Percentiles rank a stretch among this genome's conserved stretches.
Conservation (phyloP, 2,888 invertebrate species). For the Microchrysa polita region DNA sequence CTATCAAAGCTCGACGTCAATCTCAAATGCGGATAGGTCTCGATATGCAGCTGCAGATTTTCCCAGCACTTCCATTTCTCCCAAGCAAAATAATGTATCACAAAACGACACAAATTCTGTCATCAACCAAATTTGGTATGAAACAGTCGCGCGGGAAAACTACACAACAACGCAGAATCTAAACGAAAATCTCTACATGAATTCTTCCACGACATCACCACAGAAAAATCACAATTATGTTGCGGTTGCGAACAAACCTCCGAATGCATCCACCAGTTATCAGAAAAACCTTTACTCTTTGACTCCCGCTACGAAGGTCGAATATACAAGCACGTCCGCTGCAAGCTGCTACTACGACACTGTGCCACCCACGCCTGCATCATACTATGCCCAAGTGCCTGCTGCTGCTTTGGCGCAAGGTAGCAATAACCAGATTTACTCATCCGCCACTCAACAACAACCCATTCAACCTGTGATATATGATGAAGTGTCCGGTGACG, state of each 20-base stretch:
- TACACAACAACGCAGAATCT: slow-evolving; percentile 49
- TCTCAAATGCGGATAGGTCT: slow-evolving; percentile 15
- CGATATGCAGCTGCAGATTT: slow-evolving; percentile 9
- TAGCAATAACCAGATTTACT: slow-evolving; percentile 42
- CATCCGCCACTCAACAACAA: slow-evolving; percentile 42
- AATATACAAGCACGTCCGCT: slow-evolving; percentile 55
- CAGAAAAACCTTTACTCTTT: slow-evolving; percentile 28
- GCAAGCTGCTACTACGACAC: slow-evolving; percentile 59
- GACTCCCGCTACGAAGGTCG: slow-evolving; percentile 51
- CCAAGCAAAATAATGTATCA: slow-evolving; percentile 20
- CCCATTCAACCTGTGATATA: slow-evolving; percentile 57
- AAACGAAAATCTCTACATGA: slow-evolving; percentile 46
- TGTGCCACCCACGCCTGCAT: slow-evolving; percentile 57
- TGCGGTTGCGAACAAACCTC: slow-evolving; percentile 62
- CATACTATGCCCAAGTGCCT: slow-evolving; percentile 61
- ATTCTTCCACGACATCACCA: slow-evolving; percentile 49
- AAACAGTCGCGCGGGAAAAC: slow-evolving; percentile 56
- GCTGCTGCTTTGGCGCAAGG: slow-evolving; percentile 11
- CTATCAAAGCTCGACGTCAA: slow-evolving; percentile 23
- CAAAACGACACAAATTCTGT: slow-evolving; percentile 59
- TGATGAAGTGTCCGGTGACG: slow-evolving; percentile 63
- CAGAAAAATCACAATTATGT: slow-evolving; percentile 60
- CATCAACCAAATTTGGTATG: slow-evolving; percentile 67
- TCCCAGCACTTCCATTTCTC: not conserved
- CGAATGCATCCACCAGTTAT: slow-evolving; percentile 47